Evolutionary conservation across 2,113 vertebrate genomes (phyloP).

Genomic region (Hoplias malabaricus): DNA sequence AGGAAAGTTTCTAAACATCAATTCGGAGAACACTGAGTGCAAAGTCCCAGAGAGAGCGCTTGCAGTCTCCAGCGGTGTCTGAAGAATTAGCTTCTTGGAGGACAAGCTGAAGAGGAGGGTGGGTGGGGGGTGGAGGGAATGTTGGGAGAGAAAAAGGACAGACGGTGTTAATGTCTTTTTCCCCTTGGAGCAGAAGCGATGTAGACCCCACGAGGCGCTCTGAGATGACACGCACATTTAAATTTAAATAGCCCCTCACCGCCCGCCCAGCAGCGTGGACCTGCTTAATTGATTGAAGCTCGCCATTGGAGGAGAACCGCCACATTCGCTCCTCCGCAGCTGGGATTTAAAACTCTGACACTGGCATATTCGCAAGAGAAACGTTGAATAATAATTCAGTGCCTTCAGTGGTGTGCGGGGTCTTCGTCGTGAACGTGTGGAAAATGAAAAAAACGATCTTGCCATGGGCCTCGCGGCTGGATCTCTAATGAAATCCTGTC

Average conservation of each 20-base stretch:
- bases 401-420: background rate
- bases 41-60: slow-evolving; percentile 54
- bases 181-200: slow-evolving; percentile 87
- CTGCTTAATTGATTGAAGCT: slow-evolving; percentile 92
- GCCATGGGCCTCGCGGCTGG: background rate
- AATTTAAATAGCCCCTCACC: slow-evolving; percentile 91
- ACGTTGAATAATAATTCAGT: slow-evolving; percentile 32
- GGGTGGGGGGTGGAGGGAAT: slow-evolving; percentile 82
- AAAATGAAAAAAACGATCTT: background rate
- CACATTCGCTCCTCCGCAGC: slow-evolving; percentile 90
- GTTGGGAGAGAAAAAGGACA: slow-evolving; percentile 86
- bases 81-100: slow-evolving; percentile 78
- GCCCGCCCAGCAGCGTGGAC: slow-evolving; percentile 81
- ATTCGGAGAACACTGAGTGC: slow-evolving; percentile 75
- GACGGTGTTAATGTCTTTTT: slow-evolving; percentile 92
- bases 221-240: slow-evolving; percentile 92
- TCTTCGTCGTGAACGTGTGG: background rate
- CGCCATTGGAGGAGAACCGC: slow-evolving; percentile 83
- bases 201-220: slow-evolving; percentile 74
- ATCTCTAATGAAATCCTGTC: slow-evolving; percentile 40
- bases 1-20: slow-evolving; percentile 83
- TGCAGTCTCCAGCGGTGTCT: slow-evolving; percentile 51
- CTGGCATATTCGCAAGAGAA: slow-evolving; percentile 83
- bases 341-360: slow-evolving; percentile 88
- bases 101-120: slow-evolving; percentile 82